A percentile compares a stretch with the other conserved stretches of the same genome.
These are phyloP conservation scores for Lycaena phlaeas DNA, from an alignment of 2,888 invertebrate species.

Conservation along the genomic window DNA sequence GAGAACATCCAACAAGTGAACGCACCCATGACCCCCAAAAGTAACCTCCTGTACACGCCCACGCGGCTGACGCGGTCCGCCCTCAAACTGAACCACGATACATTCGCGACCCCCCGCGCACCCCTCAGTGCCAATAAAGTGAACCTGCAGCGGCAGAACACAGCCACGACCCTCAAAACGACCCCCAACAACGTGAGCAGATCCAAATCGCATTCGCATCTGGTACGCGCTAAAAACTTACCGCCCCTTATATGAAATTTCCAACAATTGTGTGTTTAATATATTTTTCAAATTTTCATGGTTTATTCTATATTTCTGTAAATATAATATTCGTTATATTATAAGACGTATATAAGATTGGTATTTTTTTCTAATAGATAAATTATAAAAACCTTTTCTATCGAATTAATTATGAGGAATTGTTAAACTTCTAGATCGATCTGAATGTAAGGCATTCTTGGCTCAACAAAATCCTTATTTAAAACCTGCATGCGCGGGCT, in stretches of 20 bases:
- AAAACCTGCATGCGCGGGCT: no score
- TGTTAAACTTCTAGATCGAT: no score
- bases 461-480: no score
- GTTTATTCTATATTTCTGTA: background rate
- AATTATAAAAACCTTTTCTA: no score
- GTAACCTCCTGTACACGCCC: conserved; percentile 41
- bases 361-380: background rate
- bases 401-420: no score
- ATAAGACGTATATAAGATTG: background rate
- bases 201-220: conserved; percentile 54
- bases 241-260: conserved; percentile 51
- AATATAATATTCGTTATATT: background rate
- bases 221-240: conserved; percentile 46
- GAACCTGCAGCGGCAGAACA: conserved; percentile 45
- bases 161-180: conserved; percentile 34
- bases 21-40: conserved; percentile 39
- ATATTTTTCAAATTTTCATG: background rate
- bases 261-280: background rate
- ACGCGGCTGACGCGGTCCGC: conserved; percentile 52
- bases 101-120: conserved; percentile 55
- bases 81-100: conserved; percentile 46
- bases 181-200: conserved; percentile 44
- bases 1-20: conserved; percentile 46
- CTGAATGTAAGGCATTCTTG: no score
- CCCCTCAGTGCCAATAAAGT: conserved; percentile 49